phyloP scores from a whole-genome alignment of 2,113 vertebrate species.

The Nycticryphes semicollaris region DNA sequence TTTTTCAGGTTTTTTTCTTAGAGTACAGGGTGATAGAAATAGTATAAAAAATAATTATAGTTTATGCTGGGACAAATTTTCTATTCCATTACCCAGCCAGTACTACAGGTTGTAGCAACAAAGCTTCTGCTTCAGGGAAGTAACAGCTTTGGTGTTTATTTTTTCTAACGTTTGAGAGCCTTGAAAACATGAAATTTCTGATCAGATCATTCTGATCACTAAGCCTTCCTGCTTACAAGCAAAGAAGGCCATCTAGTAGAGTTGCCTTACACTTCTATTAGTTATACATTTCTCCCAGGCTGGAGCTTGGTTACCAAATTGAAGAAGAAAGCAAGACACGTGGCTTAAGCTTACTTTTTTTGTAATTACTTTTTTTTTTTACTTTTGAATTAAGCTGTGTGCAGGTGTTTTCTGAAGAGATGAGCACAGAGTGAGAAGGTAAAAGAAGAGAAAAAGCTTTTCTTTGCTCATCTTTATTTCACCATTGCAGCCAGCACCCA shows the following conservation, averaged over 20 bases:
- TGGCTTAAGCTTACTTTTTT: background rate
- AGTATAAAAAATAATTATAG: background rate
- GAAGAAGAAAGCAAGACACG: background rate
- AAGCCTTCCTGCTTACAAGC: background rate
- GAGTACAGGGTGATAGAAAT: background rate
- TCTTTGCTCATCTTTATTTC: background rate
- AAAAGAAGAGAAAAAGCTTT: background rate
- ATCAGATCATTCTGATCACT: background rate
- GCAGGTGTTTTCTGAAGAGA: background rate
- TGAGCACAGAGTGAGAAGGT: background rate
- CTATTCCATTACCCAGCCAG: background rate
- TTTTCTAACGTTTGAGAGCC: too few relatives aligned
- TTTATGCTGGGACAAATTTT: background rate
- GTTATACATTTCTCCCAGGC: background rate
- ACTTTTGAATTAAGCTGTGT: background rate
- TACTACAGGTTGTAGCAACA: background rate
- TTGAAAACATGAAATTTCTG: background rate
- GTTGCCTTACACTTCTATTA: fast-evolving
- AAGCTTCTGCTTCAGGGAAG: background rate
- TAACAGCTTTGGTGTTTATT: background rate
- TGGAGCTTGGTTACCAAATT: background rate
- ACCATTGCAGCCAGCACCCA: background rate
- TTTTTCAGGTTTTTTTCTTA: background rate
- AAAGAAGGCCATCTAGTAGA: background rate
- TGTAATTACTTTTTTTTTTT: background rate